Conservation (phyloP, 2,797 vertebrate species). For the Hippocampus kuda region DNA sequence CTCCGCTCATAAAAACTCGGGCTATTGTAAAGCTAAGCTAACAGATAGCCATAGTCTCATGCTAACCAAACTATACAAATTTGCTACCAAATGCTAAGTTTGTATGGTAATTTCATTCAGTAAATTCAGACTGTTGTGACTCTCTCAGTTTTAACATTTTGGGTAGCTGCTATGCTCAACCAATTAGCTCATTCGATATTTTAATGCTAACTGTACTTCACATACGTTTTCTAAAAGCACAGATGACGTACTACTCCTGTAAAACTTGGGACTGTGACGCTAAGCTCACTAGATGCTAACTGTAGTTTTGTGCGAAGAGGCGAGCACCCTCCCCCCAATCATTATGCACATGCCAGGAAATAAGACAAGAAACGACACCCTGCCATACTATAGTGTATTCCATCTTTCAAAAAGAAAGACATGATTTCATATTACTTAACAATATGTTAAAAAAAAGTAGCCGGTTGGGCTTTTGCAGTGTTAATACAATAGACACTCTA, state of each 20-base stretch:
- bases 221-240: background rate
- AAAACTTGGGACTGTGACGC: background rate
- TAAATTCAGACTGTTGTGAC: too few species aligned
- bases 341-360: conserved; percentile 31
- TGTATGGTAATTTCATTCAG: too few species aligned
- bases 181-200: too few species aligned
- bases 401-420: conserved; percentile 99
- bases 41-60: too few species aligned
- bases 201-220: background rate
- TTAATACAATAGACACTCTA: conserved; percentile 99
- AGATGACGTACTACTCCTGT: background rate
- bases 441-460: conserved; percentile 99
- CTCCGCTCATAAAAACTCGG: too few species aligned
- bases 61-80: too few species aligned
- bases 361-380: conserved; percentile 67
- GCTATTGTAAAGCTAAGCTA: too few species aligned
- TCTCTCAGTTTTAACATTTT: too few species aligned
- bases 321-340: background rate
- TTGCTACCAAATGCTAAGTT: too few species aligned
- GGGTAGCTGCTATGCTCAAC: too few species aligned
- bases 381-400: conserved; percentile 98
- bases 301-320: background rate
- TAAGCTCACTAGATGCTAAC: background rate
- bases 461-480: conserved; percentile 93
- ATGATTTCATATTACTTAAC: conserved; percentile 99